phyloP scores from a whole-genome alignment of 2,113 vertebrate species.

The Festucalex cinctus region DNA sequence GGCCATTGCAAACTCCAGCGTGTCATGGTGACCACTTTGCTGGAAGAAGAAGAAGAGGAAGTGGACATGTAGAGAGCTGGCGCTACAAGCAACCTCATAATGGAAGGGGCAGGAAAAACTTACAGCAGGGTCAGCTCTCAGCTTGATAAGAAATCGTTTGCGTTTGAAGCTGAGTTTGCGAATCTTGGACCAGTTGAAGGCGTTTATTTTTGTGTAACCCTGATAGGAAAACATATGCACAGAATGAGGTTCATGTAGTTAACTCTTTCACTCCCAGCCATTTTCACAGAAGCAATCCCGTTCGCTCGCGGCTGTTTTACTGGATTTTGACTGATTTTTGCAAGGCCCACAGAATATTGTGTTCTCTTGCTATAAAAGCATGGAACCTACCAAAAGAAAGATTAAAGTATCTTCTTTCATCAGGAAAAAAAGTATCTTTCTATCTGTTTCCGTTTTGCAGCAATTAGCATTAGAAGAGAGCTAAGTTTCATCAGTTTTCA shows the following conservation, averaged over 20 bases:
- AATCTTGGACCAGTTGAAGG: conserved; percentile 96
- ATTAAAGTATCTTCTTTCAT: too few relatives aligned
- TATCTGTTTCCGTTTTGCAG: too few relatives aligned
- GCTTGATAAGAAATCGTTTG: conserved; percentile 92
- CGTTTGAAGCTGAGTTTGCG: conserved; percentile 97
- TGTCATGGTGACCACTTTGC: conserved; percentile 89
- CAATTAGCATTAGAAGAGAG: too few relatives aligned
- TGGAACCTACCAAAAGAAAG: too few relatives aligned
- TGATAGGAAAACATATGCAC: conserved; percentile 31
- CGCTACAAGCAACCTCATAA: not conserved
- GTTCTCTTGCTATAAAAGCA: too few relatives aligned
- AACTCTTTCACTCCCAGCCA: too few relatives aligned
- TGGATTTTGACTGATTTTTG: too few relatives aligned
- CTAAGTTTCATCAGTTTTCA: too few relatives aligned
- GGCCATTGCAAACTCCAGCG: conserved; percentile 91
- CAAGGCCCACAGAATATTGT: too few relatives aligned
- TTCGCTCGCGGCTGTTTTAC: too few relatives aligned
- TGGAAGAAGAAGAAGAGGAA: conserved; percentile 21
- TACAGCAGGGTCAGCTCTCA: conserved; percentile 86
- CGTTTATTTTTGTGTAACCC: conserved; percentile 93
- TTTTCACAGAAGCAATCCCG: too few relatives aligned
- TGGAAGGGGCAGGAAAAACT: conserved; percentile 62
- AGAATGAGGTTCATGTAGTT: not conserved
- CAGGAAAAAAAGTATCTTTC: too few relatives aligned
- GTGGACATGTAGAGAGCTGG: not conserved